Evolutionary conservation across 2,888 invertebrate genomes (phyloP), one percentile per base, ranked within the genome.

Genomic region (Chrysina gloriosa): DNA sequence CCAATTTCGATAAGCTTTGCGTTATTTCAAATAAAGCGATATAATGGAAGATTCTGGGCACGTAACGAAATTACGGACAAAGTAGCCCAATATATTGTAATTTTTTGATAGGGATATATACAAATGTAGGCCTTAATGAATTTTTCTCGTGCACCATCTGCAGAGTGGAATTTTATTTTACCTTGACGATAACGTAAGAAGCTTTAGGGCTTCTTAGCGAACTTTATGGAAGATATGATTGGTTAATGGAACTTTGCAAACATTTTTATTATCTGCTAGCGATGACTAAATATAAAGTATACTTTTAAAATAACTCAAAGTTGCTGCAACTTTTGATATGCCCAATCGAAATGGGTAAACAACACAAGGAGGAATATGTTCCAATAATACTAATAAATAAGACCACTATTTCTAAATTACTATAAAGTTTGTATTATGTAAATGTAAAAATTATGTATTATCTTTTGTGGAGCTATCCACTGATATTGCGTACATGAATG

Each of bases 191-290:
- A 23, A 36, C 23, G 23, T 14, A 56, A 56, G 36, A 56, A 56
- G 36, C 39, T 56, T 39, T 11, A 23, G 25, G 25, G 29, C 23
- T 45, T 11, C 48, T 27, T n/a, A 23, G n/a, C 11, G 11, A 19
- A 11, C 39, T 36, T 39, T 19, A 21, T 11, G 21, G 36, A 36
- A 21, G n/a, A 29, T 36, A 56, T 36, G 56, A 56, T 56, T 56
- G 36, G 56, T 23, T 56, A 56, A 56, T 56, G 36, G 21, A 19
- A 23, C 23, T 31, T 19, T 27, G 31, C 25, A n/a, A 36, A 56
- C 21, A 36, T 56, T 21, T 56, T 36, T 36, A 36, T 19, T 56
- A 14, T 23, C 19, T 23, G 23, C 21, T 36, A 36, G 11, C 56
- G 14, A 11, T 21, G 11, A 31, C 16, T 23, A 48, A 52, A 27